Conservation (phyloP, 2,888 invertebrate genomes). For the Nomada fucata region DNA sequence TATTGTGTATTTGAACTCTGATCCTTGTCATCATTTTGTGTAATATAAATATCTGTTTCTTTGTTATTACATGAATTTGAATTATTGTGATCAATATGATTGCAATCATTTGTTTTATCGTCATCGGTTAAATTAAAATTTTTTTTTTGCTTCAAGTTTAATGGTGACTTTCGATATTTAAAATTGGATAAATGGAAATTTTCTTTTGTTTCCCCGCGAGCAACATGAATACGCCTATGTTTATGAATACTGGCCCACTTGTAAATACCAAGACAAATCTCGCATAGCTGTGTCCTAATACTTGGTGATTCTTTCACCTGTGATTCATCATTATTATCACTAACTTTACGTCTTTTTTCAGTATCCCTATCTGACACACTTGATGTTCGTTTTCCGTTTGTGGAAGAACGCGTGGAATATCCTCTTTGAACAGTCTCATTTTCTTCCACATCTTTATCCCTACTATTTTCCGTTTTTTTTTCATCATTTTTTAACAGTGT, state of each 20-base stretch:
- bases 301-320: fast-evolving
- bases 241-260: slow-evolving; percentile 38
- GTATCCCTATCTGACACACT: not conserved
- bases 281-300: slow-evolving; percentile 42
- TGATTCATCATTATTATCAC: not conserved
- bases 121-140: not conserved
- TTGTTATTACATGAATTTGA: not conserved
- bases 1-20: not conserved
- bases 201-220: slow-evolving; percentile 71
- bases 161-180: slow-evolving; percentile 69
- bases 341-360: slow-evolving; percentile 30
- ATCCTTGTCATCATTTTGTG: not conserved
- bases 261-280: slow-evolving; percentile 69
- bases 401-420: too few relatives aligned
- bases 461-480: not conserved
- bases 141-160: slow-evolving; percentile 2
- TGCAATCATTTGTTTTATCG: not conserved
- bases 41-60: not conserved
- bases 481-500: not conserved
- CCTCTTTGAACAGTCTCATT: not conserved
- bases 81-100: not conserved
- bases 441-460: not conserved
- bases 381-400: not conserved
- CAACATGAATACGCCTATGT: slow-evolving; percentile 61
- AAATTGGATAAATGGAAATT: slow-evolving; percentile 66